Conservation (phyloP, 2,797 vertebrate genomes). For the Hafferia zeledoni region DNA sequence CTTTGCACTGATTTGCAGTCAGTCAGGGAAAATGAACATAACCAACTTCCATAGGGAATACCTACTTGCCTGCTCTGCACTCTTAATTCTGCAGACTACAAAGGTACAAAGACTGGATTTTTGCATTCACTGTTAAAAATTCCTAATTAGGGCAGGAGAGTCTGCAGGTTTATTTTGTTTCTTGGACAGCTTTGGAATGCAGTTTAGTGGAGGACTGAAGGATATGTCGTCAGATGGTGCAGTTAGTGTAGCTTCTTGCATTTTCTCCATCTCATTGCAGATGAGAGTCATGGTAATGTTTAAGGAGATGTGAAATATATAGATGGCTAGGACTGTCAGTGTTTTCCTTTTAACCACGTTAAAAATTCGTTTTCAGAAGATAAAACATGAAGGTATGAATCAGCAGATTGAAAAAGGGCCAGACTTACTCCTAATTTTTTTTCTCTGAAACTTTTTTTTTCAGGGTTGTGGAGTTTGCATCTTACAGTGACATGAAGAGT, state of each 20-base stretch:
- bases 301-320: background rate
- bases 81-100: background rate
- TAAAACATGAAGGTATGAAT: background rate
- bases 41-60: background rate
- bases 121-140: background rate
- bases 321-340: background rate
- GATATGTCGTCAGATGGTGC: background rate
- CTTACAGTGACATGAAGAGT: slow-evolving; percentile 92
- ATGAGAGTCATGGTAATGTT: background rate
- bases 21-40: background rate
- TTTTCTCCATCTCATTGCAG: background rate
- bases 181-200: background rate
- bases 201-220: background rate
- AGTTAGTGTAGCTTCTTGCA: background rate
- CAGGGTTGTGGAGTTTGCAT: slow-evolving; percentile 93
- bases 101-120: background rate
- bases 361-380: background rate
- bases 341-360: background rate
- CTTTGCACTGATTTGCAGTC: background rate
- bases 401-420: background rate
- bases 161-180: background rate
- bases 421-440: background rate
- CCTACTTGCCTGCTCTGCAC: background rate
- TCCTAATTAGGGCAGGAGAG: background rate
- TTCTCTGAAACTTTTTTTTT: background rate